A percentile compares a stretch with the other conserved stretches of the same genome.
Evolutionary conservation across 2,888 invertebrate genomes (phyloP).

Genomic region (Thecophora atra): DNA sequence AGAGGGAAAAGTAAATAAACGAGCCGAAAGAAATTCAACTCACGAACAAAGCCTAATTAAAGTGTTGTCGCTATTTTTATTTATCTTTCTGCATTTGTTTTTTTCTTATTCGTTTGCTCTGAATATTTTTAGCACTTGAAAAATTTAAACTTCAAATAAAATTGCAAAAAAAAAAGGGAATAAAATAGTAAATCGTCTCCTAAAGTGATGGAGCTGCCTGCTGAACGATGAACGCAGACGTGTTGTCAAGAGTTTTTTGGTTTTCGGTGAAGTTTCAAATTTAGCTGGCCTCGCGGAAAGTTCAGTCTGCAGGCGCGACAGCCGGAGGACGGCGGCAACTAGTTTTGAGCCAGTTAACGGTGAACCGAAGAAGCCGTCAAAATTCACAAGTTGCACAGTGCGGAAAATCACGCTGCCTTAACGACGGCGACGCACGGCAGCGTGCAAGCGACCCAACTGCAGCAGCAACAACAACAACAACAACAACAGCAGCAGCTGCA

Average conservation of each 20-base stretch:
- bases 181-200: background rate
- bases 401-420: slow-evolving; percentile 25
- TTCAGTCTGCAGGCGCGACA: slow-evolving; percentile 19
- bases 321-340: slow-evolving; percentile 28
- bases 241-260: slow-evolving; percentile 23
- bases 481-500: slow-evolving; percentile 54
- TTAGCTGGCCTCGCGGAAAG: slow-evolving; percentile 21
- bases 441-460: slow-evolving; percentile 17
- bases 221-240: slow-evolving; percentile 18
- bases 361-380: slow-evolving; percentile 23
- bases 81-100: slow-evolving; percentile 25
- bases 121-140: slow-evolving; percentile 37
- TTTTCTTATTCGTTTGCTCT: slow-evolving; percentile 22
- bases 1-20: slow-evolving; percentile 3
- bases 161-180: slow-evolving; percentile 26
- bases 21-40: background rate
- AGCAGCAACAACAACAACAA: slow-evolving; percentile 40
- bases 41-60: slow-evolving; percentile 25
- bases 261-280: slow-evolving; percentile 6
- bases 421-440: slow-evolving; percentile 17
- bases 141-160: slow-evolving; percentile 32
- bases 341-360: slow-evolving; percentile 12
- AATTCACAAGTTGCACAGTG: slow-evolving; percentile 30
- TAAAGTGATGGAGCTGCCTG: too few relatives aligned
- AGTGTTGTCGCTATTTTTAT: slow-evolving; percentile 18